Evolutionary conservation across 2,888 invertebrate genomes (phyloP).

Genomic region (Tineola bisselliella): DNA sequence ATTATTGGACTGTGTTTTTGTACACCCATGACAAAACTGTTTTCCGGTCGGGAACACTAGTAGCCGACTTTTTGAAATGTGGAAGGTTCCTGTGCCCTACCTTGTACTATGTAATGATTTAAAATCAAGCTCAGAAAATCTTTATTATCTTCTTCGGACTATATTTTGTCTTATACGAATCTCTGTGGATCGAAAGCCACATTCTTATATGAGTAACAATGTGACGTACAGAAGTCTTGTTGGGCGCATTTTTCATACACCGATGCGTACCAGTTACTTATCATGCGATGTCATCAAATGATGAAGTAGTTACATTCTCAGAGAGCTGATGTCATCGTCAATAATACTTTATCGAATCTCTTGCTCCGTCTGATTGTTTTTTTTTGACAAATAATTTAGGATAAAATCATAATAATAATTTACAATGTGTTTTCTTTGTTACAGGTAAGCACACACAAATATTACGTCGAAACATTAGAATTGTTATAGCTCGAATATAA

Average conservation of each 20-base stretch:
- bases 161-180: background rate
- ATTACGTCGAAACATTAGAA: background rate
- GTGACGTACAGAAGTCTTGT: slow-evolving; percentile 2
- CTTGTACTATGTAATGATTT: slow-evolving; percentile 35
- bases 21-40: no score
- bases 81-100: slow-evolving; percentile 28
- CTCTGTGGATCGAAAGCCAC: slow-evolving; percentile 17
- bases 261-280: slow-evolving; percentile 15
- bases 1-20: slow-evolving; percentile 32
- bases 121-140: slow-evolving; percentile 18
- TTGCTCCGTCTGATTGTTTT: background rate
- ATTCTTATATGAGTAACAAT: slow-evolving; percentile 19
- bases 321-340: slow-evolving; percentile 14
- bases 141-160: slow-evolving; percentile 20
- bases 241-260: slow-evolving; percentile 6
- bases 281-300: slow-evolving; percentile 15
- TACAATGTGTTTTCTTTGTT: background rate
- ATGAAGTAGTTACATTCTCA: slow-evolving; percentile 13
- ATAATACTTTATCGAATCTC: slow-evolving; percentile 11
- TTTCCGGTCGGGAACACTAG: no score
- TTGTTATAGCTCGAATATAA: background rate
- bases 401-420: background rate
- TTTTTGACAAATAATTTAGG: background rate
- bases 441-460: background rate
- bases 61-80: slow-evolving; percentile 32